Base-by-base conservation (phyloP, 2,797 vertebrate genomes). In the Cyprinodon diabolis region DNA sequence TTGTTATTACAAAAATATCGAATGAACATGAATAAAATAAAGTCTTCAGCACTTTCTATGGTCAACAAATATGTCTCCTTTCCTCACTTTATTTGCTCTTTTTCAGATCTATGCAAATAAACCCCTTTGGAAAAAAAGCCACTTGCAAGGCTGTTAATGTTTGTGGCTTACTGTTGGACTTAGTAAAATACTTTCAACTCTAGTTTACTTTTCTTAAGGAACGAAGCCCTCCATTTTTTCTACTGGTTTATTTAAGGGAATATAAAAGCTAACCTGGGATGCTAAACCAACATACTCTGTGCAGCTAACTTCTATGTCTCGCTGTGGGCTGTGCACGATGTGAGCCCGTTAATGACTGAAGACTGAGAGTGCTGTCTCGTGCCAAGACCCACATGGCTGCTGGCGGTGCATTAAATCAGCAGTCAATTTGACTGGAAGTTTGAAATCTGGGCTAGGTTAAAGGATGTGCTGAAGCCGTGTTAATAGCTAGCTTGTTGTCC, bases 401-500 rank as follows among this genome's bases (percentile, higher is more conserved):
- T 93, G 95, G 94, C 93, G 92, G 93, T 95, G 94, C 95, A 95
- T 94, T 95, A 94, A 95, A 96, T 97, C 95, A 95, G 93, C 95
- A 96, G 95, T 95, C 93, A 95, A 94, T 96, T 96, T 96, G 94
- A 95, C 94, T 95, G 89, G 93, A 95, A 97, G 95, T 96, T 96
- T 94, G 89, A 96, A 96, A 96, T 95, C 94, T 96, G 95, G 90
- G 92, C 95, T 94, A 92, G 94, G 95, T 95, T 96, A 96, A 91
- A 91, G 92, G 91, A 90, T 87, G 88, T 94, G 94, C 95, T 95
- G 96, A 96, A 95, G 94, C 95, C 91, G 93, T 96, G 96, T 96
- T 97, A 97, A 98, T 97, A 97, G 95, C 93, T 92, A 96, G 95
- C 94, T 96, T 96, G 94, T 96, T 96, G 96, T 97, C 96, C 97